phyloP scores from a whole-genome alignment of 2,113 vertebrate species.

The Chionomys nivalis region DNA sequence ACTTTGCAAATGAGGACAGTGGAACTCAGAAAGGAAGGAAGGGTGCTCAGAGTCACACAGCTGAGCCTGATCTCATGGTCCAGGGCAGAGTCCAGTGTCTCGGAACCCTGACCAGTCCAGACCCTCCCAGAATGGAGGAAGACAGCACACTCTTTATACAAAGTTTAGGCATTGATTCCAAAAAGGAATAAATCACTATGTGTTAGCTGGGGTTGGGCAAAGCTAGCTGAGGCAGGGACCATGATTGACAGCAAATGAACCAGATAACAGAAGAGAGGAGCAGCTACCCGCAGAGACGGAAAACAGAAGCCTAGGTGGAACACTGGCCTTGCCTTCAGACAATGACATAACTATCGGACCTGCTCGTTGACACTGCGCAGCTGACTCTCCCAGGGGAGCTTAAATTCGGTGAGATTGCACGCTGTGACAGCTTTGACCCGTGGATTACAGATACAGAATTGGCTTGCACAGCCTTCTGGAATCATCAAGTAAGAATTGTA shows the following conservation, averaged over 20 bases:
- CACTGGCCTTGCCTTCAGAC: background rate
- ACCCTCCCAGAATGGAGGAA: background rate
- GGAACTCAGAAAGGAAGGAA: background rate
- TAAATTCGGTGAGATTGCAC: background rate
- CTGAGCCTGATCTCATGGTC: background rate
- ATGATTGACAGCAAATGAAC: background rate
- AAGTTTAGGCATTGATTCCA: conserved; percentile 11
- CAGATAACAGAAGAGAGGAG: background rate
- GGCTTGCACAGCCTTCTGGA: background rate
- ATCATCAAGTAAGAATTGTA: background rate
- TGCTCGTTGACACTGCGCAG: background rate
- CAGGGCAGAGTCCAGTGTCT: background rate
- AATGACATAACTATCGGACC: background rate
- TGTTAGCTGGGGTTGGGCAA: background rate
- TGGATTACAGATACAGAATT: background rate
- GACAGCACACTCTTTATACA: background rate
- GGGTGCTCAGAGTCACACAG: background rate
- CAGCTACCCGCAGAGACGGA: background rate
- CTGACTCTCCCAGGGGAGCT: conserved; percentile 48
- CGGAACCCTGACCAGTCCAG: background rate
- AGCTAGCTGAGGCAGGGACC: background rate
- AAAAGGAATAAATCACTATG: background rate
- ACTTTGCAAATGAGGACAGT: conserved; percentile 35
- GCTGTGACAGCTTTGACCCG: conserved; percentile 11
- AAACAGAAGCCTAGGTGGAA: conserved; percentile 14